phyloP scores from a whole-genome alignment of 53 echinoderm and acorn worm genomes.

The Zoroaster sp. region DNA sequence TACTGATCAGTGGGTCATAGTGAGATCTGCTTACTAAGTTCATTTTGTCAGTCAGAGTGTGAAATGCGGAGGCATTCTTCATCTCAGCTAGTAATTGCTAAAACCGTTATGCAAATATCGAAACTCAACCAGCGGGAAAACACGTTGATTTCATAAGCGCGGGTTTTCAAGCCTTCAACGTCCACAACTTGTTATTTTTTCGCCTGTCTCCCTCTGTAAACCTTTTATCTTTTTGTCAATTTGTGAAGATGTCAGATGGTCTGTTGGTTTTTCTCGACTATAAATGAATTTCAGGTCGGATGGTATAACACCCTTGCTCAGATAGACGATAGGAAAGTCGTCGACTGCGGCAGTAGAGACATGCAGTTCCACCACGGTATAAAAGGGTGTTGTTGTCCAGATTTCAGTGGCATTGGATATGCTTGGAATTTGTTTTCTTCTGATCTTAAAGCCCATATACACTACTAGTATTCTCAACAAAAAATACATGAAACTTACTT shows the following conservation, averaged over 20 bases:
- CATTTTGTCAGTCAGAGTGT: background rate
- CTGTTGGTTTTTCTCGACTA: background rate
- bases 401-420: too few relatives aligned
- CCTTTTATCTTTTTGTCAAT: slow-evolving; percentile 17
- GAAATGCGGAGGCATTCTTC: background rate
- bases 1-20: background rate
- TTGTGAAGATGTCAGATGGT: background rate
- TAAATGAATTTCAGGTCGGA: background rate
- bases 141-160: background rate
- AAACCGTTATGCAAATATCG: background rate
- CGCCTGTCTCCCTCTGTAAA: background rate
- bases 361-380: too few relatives aligned
- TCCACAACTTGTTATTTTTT: background rate
- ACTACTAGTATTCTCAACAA: too few relatives aligned
- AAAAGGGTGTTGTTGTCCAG: too few relatives aligned
- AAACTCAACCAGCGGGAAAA: background rate
- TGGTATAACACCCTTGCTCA: background rate
- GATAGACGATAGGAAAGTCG: background rate
- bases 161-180: background rate
- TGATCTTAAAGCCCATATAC: too few relatives aligned
- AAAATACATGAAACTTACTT: too few relatives aligned
- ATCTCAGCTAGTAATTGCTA: background rate
- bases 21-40: background rate
- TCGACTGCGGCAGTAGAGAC: background rate
- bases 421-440: too few relatives aligned